These are phyloP conservation scores for Colius striatus DNA, from an alignment of 2,113 vertebrate species.

Conservation along the genomic window DNA sequence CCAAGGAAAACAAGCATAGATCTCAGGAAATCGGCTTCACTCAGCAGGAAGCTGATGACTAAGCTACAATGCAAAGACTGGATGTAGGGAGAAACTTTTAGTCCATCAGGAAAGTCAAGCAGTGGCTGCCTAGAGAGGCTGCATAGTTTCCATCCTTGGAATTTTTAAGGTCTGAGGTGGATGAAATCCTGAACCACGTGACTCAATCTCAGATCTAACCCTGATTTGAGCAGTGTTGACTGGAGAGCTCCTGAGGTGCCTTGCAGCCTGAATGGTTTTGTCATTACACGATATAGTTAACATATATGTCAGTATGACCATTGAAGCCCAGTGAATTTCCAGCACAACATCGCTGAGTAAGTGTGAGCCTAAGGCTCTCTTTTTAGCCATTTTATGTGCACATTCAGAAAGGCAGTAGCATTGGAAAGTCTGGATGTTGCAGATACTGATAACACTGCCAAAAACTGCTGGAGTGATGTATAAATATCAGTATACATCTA, in stretches of 20 bases:
- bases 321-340: background rate
- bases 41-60: background rate
- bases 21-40: background rate
- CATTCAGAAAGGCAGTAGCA: constrained; percentile 6
- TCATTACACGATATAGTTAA: background rate
- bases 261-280: background rate
- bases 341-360: background rate
- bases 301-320: background rate
- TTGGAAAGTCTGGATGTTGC: constrained; percentile 22
- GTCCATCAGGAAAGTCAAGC: background rate
- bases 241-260: background rate
- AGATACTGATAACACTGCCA: constrained; percentile 5
- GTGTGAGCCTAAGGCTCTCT: background rate
- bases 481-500: background rate
- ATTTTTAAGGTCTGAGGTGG: background rate
- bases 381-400: constrained; percentile 6
- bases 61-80: background rate
- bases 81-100: background rate
- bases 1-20: background rate
- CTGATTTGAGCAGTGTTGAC: background rate
- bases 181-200: background rate
- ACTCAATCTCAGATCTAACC: background rate
- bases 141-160: background rate
- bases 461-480: background rate
- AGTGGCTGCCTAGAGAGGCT: background rate